Base-by-base conservation (phyloP, 2,888 invertebrate genomes). In the Diogma glabrata region DNA sequence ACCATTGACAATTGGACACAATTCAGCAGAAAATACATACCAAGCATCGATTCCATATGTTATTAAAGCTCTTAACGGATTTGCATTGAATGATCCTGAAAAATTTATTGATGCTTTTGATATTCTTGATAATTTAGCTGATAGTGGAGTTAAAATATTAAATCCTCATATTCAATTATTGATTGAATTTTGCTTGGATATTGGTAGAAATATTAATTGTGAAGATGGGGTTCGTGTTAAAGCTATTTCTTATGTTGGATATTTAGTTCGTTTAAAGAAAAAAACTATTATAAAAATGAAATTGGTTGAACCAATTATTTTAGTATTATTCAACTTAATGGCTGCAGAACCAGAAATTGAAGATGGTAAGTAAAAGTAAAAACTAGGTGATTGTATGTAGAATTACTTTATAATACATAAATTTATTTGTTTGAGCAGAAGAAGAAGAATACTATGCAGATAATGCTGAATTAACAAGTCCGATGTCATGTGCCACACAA, bases 221-320 rank as follows among this genome's bases (percentile, higher is more conserved):
- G 77, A 78, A 5, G 77, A 78, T 55, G 70, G 74, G 26, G 71
- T 86, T 10, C 76, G 84, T 60, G 77, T 82, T 4, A 84, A 84
- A 66, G 78, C 82, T 2, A 74, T 87, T 16, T 73, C 76, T 40
- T 79, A 82, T 52, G 72, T 85, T 53, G 80, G 81, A 1, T 79
- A 77, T 69, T 61, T 87, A 43, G 77, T 79, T 10, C 74, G 79
- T 51, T 70, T 79, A 3, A 86, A 85, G 66, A 85, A 84, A 64
- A 87, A 86, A 71, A 75, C 78, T 54, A 64, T 68, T 47, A 71
- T 83, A 52, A 87, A 86, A 62, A 75, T 82, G 59, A 82, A 85
- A 61, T 65, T 87, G 48, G 73, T 85, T 22, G 77, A 79, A 55
- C 82, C 84, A 2, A 82, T 83, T 14, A 70, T 82, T 56, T 73